phyloP scores from a whole-genome alignment of 2,113 vertebrate species.

The Dromas ardeola region DNA sequence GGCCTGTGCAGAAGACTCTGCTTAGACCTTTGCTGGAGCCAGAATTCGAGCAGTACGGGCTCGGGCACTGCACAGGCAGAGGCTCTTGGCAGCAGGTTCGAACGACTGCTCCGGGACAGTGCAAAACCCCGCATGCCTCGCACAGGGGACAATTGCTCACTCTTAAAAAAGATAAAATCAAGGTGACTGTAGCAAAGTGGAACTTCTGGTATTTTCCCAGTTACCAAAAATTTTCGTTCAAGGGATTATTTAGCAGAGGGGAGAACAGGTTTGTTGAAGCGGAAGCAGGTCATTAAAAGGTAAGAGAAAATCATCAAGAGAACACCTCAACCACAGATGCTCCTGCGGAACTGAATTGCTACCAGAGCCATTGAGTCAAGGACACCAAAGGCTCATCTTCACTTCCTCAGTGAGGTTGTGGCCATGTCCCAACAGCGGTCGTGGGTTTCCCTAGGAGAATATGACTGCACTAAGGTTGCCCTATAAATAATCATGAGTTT shows the following conservation, averaged over 20 bases:
- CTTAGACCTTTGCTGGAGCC: not conserved
- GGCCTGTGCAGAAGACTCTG: not conserved
- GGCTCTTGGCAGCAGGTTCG: fast-evolving
- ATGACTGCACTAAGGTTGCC: fast-evolving
- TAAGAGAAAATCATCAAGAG: not conserved
- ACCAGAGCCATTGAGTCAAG: fast-evolving
- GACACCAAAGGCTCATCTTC: not conserved
- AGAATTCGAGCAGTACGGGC: not conserved
- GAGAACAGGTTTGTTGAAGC: not conserved
- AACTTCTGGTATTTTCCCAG: not conserved
- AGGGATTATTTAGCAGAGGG: not conserved
- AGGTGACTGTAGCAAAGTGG: not conserved
- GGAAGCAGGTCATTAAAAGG: not conserved
- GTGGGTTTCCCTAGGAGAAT: not conserved
- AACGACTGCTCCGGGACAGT: fast-evolving
- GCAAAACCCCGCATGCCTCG: not conserved
- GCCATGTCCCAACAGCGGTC: fast-evolving
- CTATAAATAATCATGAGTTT: not conserved
- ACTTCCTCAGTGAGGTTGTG: not conserved
- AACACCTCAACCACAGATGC: not conserved
- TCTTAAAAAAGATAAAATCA: not conserved
- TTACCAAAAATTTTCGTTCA: not conserved
- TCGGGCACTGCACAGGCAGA: not conserved
- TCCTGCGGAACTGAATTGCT: not conserved
- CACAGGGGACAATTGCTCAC: not conserved